phyloP scores from a whole-genome alignment of 2,888 invertebrate genomes.

The Drosophila suboccidentalis region DNA sequence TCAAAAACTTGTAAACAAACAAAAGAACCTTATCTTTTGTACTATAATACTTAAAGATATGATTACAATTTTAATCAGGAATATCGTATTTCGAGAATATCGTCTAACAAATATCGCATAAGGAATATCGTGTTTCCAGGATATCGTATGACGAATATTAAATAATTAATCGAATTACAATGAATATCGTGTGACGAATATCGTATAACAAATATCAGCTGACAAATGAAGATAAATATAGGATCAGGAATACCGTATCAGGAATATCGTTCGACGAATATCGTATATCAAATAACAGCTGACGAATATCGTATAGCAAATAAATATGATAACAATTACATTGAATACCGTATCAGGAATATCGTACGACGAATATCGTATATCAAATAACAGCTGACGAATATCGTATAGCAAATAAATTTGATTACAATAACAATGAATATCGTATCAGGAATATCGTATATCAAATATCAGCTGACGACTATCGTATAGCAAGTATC shows the following conservation, averaged over 20 bases:
- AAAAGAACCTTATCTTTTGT: slow-evolving; percentile 43
- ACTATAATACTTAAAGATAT: slow-evolving; percentile 6
- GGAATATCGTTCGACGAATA: background rate
- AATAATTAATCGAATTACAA: background rate
- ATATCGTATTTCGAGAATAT: background rate
- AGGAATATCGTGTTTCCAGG: no score
- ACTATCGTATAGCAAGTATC: background rate
- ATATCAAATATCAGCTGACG: background rate
- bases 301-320: no score
- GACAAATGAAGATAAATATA: no score
- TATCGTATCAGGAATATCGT: background rate
- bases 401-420: background rate
- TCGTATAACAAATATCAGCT: background rate
- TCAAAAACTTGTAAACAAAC: slow-evolving; percentile 54
- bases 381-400: background rate
- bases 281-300: background rate
- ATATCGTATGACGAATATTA: background rate
- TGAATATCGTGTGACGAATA: background rate
- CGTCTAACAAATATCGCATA: background rate
- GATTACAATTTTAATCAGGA: slow-evolving; percentile 17
- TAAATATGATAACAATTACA: background rate
- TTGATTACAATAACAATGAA: no score
- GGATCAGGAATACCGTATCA: background rate
- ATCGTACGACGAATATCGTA: background rate
- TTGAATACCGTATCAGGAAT: background rate